Percentiles rank a stretch among this genome's conserved stretches.
Evolutionary conservation across 1,140 invertebrate species (phyloP).

Genomic region (Anastrepha ludens): DNA sequence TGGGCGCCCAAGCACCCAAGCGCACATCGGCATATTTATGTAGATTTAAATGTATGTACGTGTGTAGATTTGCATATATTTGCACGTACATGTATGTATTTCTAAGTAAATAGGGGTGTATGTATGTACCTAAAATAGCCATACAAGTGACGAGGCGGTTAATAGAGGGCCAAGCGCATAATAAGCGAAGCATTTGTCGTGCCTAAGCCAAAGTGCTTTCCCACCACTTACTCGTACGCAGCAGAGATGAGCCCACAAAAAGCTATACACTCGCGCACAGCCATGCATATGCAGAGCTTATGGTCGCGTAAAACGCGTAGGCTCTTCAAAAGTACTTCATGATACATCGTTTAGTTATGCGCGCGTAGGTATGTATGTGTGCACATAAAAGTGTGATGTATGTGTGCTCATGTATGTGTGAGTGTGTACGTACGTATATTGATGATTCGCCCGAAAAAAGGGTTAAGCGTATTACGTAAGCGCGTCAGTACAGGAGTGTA

Average conservation of each 20-base stretch:
- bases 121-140: background rate
- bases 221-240: background rate
- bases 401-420: background rate
- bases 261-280: no score
- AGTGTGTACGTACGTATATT: background rate
- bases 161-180: background rate
- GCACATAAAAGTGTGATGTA: no score
- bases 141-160: background rate
- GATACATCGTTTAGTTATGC: background rate
- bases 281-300: background rate
- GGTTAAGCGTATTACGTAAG: slow-evolving; percentile 29
- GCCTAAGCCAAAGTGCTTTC: background rate
- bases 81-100: no score
- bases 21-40: background rate
- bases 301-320: background rate
- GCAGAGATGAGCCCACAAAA: no score
- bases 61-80: background rate
- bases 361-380: no score
- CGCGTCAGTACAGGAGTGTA: background rate
- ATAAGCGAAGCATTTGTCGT: background rate
- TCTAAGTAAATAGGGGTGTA: no score
- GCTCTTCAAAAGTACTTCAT: background rate
- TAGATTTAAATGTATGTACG: background rate
- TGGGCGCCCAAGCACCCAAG: background rate
- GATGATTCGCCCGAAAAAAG: slow-evolving; percentile 11